Percentiles rank a stretch among this genome's conserved stretches.
These are phyloP conservation scores for Muricea muricata DNA, from an alignment of 92 coral and sea anemone genomes.

Conservation along the genomic window DNA sequence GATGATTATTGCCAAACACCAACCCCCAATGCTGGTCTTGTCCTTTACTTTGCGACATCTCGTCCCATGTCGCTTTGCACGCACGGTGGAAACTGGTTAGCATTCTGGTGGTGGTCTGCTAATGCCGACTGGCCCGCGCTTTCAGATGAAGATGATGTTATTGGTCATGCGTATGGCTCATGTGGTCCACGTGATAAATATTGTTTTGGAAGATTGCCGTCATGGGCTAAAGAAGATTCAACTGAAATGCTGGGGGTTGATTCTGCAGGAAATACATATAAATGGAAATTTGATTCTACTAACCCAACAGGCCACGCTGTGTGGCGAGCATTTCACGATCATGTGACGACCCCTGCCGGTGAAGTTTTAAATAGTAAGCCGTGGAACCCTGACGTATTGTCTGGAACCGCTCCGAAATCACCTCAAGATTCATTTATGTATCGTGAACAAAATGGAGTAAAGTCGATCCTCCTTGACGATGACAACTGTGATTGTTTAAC, in stretches of 20 bases:
- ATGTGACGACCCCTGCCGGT: slow-evolving; percentile 63
- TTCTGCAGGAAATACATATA: slow-evolving; percentile 67
- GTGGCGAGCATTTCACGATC: slow-evolving; percentile 81
- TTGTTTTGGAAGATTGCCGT: slow-evolving; percentile 78
- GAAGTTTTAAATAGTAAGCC: slow-evolving; percentile 44
- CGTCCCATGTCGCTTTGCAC: slow-evolving; percentile 62
- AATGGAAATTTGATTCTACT: slow-evolving; percentile 71
- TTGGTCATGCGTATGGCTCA: slow-evolving; percentile 62
- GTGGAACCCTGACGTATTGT: slow-evolving; percentile 69
- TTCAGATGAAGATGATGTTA: slow-evolving; percentile 60
- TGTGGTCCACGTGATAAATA: slow-evolving; percentile 69
- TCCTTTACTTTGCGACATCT: slow-evolving; percentile 64
- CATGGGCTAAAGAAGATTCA: slow-evolving; percentile 77
- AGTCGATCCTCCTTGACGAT: slow-evolving; percentile 75
- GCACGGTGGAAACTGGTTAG: slow-evolving; percentile 79
- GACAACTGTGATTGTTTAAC: slow-evolving; percentile 77
- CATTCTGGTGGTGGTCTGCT: slow-evolving; percentile 87
- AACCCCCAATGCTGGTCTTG: slow-evolving; percentile 63
- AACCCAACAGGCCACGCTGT: slow-evolving; percentile 77
- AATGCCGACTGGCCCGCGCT: slow-evolving; percentile 65
- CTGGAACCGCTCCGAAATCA: slow-evolving; percentile 62
- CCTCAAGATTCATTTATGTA: slow-evolving; percentile 78
- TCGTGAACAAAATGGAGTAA: slow-evolving; percentile 74
- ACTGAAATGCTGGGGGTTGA: slow-evolving; percentile 79
- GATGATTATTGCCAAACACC: slow-evolving; percentile 71